These are phyloP conservation scores for Micrasema minimum DNA, from an alignment of 1,140 invertebrate species.

Conservation along the genomic window DNA sequence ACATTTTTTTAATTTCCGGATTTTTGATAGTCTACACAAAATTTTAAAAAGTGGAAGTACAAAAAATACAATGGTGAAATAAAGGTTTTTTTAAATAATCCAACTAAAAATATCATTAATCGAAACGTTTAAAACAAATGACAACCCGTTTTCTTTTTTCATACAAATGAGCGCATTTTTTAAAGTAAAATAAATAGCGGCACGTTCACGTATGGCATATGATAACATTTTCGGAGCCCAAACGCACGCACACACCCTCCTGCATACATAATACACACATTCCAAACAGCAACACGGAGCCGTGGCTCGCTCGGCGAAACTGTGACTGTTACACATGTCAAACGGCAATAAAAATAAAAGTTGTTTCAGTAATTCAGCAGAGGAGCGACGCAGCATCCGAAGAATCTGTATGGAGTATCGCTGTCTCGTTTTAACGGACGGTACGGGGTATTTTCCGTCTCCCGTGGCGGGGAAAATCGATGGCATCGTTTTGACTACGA, in stretches of 20 bases:
- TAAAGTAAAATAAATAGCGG: background rate
- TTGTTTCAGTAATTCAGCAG: slow-evolving; percentile 39
- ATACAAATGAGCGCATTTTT: too few relatives aligned
- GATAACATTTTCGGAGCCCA: background rate
- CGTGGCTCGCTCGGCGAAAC: slow-evolving; percentile 13
- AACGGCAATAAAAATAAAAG: slow-evolving; percentile 38
- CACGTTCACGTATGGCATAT: background rate
- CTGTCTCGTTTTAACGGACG: slow-evolving; percentile 18
- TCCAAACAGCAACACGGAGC: background rate
- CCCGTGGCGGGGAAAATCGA: slow-evolving; percentile 48
- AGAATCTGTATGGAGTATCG: slow-evolving; percentile 1
- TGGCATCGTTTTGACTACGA: slow-evolving; percentile 35
- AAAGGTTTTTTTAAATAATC: too few relatives aligned
- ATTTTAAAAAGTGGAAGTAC: too few relatives aligned
- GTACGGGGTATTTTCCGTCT: slow-evolving; percentile 5
- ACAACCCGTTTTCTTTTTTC: too few relatives aligned
- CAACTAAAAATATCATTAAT: too few relatives aligned
- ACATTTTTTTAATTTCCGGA: too few relatives aligned
- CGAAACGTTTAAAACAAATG: too few relatives aligned
- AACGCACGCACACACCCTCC: background rate
- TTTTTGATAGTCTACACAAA: too few relatives aligned
- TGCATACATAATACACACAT: background rate
- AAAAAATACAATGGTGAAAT: too few relatives aligned
- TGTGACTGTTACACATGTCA: slow-evolving; percentile 31
- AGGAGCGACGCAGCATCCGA: slow-evolving; percentile 43